Base-by-base conservation (phyloP, 2,888 invertebrate species). In the Venusia cambrica region DNA sequence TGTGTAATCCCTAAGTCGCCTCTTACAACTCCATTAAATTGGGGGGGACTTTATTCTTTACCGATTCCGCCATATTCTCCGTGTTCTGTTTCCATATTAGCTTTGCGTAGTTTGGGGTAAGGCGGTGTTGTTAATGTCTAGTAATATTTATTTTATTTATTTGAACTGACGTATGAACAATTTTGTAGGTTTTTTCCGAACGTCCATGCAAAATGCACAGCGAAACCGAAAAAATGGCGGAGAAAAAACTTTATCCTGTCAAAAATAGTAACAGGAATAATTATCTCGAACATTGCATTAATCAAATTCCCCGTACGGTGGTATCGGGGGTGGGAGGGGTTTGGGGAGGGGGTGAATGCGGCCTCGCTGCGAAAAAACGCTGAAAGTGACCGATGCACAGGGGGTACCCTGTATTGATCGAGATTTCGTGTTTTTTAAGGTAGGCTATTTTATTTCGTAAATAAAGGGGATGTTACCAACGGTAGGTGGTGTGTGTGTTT, bases 281-380 rank as follows among this genome's bases (percentile, higher is more conserved):
- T 87, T 84, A 87, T 85, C 74, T 78, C 68, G 83, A 78, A 80
- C 85, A 87, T 85, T 84, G 85, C 85, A 87, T 87, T 87, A 87
- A 87, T 87, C 85, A 87, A 84, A 87, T 87, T 84, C 85, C 76
- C 79, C 72, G 79, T 83, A 78, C 77, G 75, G 78, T 50, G 73
- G 78, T 83, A 85, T 85, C 77, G 71, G 72, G 69, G 69, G 45
- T 38, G 38, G 25, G 37, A 34, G 49, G 46, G 43, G 28, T 44
- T 37, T 45, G 49, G 50, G 59, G 62, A 54, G 55, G 58, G 57
- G 70, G 59, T 72, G 78, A 77, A 78, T 68, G 80, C 77, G 78
- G 76, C 73, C 76, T 69, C 72, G 62, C 64, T 74, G 73, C 72
- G 85, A 84, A 84, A 85, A 84, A 85, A 84, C 58, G 69, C 76